Evolutionary conservation across 2,888 invertebrate genomes (phyloP).

Genomic region (Rotaria socialis): DNA sequence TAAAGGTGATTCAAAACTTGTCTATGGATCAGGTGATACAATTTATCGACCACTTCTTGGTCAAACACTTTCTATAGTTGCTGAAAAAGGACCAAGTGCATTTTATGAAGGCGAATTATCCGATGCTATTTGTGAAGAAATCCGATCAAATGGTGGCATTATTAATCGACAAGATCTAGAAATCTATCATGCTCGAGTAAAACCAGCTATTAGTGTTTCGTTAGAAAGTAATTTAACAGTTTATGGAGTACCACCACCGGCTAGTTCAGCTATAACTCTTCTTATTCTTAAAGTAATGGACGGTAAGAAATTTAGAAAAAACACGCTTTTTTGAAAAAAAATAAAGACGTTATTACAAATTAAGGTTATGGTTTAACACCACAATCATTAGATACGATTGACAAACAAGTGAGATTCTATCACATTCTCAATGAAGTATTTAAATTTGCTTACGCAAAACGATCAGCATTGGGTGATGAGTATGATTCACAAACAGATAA

Average conservation of each 20-base stretch:
- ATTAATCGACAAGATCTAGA: constrained; percentile 34
- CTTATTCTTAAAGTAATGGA: constrained; percentile 41
- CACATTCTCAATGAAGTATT: constrained; percentile 41
- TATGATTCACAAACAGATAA: constrained; percentile 19
- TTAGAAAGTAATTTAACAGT: constrained; percentile 36
- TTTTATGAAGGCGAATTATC: constrained; percentile 40
- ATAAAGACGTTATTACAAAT: neutral
- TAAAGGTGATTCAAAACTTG: neutral
- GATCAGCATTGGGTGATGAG: constrained; percentile 41
- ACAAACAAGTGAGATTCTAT: constrained; percentile 37
- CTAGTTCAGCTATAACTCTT: constrained; percentile 29
- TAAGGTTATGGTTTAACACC: constrained; percentile 10
- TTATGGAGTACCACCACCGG: constrained; percentile 31
- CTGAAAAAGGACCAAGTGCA: neutral
- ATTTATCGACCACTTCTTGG: constrained; percentile 38
- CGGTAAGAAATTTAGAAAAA: neutral
- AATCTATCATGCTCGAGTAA: constrained; percentile 36
- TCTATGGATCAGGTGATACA: constrained; percentile 18
- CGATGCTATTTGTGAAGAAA: constrained; percentile 40
- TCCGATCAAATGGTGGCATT: constrained; percentile 40
- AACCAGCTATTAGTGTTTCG: constrained; percentile 26
- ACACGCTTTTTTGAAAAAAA: neutral
- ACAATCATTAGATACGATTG: constrained; percentile 13
- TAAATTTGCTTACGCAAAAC: constrained; percentile 41
- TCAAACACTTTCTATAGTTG: constrained; percentile 33